A percentile compares a stretch with the other conserved stretches of the same genome.
phyloP scores from a whole-genome alignment of 2,888 invertebrate species.

The Perithous albicinctus region DNA sequence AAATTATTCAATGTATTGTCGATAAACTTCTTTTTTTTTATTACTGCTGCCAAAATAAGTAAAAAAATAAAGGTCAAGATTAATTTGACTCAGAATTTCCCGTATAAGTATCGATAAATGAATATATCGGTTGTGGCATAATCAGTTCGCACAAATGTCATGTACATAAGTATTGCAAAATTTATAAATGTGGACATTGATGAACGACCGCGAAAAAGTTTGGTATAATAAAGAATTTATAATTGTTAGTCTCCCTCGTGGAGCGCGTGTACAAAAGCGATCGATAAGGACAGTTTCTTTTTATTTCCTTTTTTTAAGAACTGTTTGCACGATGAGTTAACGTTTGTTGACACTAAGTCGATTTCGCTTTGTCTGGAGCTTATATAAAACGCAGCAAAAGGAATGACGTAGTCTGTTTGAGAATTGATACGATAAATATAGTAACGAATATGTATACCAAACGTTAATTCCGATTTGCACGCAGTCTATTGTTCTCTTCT shows the following conservation, averaged over 20 bases:
- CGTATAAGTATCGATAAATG: background rate
- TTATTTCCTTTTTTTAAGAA: no score
- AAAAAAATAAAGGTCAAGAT: background rate
- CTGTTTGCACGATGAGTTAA: background rate
- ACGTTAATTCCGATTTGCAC: background rate
- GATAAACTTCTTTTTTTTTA: no score
- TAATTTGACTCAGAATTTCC: background rate
- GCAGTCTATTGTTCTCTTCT: conserved; percentile 6
- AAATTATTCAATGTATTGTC: no score
- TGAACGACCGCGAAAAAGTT: background rate
- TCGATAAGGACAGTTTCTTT: background rate
- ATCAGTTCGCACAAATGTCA: background rate
- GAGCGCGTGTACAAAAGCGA: background rate
- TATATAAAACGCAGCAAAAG: conserved; percentile 3
- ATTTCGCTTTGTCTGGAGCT: background rate
- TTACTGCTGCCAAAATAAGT: background rate
- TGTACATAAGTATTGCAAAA: background rate
- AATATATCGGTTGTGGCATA: background rate
- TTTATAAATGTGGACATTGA: background rate
- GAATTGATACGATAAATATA: background rate
- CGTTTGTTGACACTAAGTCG: background rate
- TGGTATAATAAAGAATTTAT: background rate
- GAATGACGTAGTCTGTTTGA: background rate
- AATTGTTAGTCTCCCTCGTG: background rate
- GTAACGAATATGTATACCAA: background rate